Evolutionary conservation across 2,888 invertebrate genomes (phyloP), one percentile per base, ranked within the genome.

Genomic region (Drosophila helvetica): DNA sequence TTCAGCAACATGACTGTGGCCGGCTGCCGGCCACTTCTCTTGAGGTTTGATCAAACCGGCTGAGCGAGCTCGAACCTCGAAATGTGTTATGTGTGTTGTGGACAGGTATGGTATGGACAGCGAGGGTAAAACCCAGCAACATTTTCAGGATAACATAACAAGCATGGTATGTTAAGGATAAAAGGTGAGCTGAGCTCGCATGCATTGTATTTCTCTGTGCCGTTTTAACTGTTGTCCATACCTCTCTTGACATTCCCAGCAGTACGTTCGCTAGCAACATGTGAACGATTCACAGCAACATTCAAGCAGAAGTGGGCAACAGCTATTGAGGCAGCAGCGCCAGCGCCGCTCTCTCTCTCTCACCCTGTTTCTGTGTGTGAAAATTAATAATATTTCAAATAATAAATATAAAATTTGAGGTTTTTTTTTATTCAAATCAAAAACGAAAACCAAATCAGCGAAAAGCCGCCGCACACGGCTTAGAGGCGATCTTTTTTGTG

Each of bases 391-490:
- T 25, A 43, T 25, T 19, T 30, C 45, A 46, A 42, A 43, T 25
- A 43, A 22, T 33, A n/a, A 15, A 25, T 10, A 50, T 30, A 43
- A 42, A 22, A 43, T 54, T 17, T 19, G 43, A n/a, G 15, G 15
- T 38, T 56, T 45, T 30, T 30, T 46, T 45, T 30, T 46, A 9
- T 48, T 25, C n/a, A 25, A 56, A 46, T 18, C 12, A 55, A 55
- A 15, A 30, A 15, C 12, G 7, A 45, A 22, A 8, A 27, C 10
- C 18, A 30, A 46, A 46, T 17, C n/a, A 54, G n/a, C 46, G 27
- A 42, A 22, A 19, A 46, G 61, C 58, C 62, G 61, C 58, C 62
- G 55, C 54, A 27, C 52, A 52, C 46, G 71, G 18, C 12, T 47
- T 46, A 27, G 33, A n/a, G 48, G 19, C 30, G 51, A 38, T 38